Percentiles rank a stretch among this genome's conserved stretches.
Evolutionary conservation across 2,888 invertebrate genomes (phyloP).

Genomic region (Sarcophaga variegata): DNA sequence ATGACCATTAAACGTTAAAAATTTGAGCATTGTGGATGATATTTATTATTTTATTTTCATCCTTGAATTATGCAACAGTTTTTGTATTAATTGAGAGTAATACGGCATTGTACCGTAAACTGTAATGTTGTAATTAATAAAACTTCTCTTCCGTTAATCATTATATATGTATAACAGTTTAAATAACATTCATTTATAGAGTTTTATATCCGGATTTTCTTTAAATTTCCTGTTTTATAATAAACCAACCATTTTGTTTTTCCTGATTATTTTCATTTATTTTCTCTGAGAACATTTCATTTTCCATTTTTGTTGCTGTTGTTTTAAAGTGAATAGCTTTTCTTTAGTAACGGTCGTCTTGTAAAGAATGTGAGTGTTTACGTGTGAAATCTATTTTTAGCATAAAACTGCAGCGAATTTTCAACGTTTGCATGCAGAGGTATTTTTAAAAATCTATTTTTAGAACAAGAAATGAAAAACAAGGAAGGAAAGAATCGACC

Average conservation of each 20-base stretch:
- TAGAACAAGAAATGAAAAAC: constrained; percentile 3
- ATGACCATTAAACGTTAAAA: too few relatives aligned
- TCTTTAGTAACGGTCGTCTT: not conserved
- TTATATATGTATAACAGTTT: too few relatives aligned
- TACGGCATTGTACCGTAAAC: too few relatives aligned
- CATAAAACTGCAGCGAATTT: constrained; percentile 32
- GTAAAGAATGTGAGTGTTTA: not conserved
- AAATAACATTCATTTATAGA: too few relatives aligned
- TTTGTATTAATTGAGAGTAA: not conserved
- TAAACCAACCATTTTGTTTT: not conserved
- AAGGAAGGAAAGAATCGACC: not conserved
- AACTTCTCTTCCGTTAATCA: not conserved
- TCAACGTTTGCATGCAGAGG: constrained; percentile 4
- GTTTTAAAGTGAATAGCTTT: not conserved
- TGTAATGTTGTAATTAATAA: constrained; percentile 4
- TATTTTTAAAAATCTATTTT: constrained; percentile 36
- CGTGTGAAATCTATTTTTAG: constrained; percentile 49
- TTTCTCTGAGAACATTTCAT: not conserved
- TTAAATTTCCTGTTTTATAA: constrained; percentile 1
- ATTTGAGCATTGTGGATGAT: too few relatives aligned
- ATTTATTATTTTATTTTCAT: not conserved
- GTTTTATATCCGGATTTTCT: not conserved
- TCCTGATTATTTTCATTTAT: too few relatives aligned
- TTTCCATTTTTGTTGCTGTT: constrained; percentile 1
- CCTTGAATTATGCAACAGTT: constrained; percentile 40